These are phyloP conservation scores for Noctilio leporinus DNA, from an alignment of 2,113 vertebrate genomes.

Conservation along the genomic window DNA sequence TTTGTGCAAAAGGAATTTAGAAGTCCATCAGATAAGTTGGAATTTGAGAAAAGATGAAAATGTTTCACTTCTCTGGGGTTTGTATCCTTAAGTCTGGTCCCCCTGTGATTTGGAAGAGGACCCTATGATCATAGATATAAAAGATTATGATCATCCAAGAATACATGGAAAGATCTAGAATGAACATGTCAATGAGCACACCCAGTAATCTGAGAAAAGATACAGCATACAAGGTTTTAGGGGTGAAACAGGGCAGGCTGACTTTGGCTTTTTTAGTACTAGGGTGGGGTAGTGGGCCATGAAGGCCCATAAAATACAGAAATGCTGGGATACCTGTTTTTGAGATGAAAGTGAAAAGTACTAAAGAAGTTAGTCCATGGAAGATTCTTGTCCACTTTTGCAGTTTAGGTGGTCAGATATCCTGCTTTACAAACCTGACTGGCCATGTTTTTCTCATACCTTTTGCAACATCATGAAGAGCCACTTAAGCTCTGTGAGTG, in stretches of 20 bases:
- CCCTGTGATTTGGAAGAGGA: neutral
- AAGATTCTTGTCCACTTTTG: neutral
- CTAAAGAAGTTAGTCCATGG: neutral
- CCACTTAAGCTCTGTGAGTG: neutral
- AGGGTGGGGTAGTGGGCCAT: neutral
- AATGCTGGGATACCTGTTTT: neutral
- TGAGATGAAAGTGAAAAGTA: neutral
- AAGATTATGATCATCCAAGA: neutral
- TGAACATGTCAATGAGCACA: neutral
- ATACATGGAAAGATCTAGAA: neutral
- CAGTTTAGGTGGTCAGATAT: neutral
- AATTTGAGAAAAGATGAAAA: neutral
- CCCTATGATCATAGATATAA: neutral
- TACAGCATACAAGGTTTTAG: neutral
- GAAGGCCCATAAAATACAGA: neutral
- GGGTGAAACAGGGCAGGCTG: neutral
- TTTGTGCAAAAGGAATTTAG: neutral
- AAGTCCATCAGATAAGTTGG: neutral
- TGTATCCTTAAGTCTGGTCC: neutral
- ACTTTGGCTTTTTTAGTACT: neutral
- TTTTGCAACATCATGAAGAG: neutral
- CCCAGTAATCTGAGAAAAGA: neutral
- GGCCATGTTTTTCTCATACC: neutral
- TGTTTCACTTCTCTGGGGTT: neutral
- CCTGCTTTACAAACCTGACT: neutral